Percentiles rank a stretch among this genome's conserved stretches.
These are phyloP conservation scores for Merodon equestris DNA, from an alignment of 2,888 invertebrate genomes.

Conservation along the genomic window DNA sequence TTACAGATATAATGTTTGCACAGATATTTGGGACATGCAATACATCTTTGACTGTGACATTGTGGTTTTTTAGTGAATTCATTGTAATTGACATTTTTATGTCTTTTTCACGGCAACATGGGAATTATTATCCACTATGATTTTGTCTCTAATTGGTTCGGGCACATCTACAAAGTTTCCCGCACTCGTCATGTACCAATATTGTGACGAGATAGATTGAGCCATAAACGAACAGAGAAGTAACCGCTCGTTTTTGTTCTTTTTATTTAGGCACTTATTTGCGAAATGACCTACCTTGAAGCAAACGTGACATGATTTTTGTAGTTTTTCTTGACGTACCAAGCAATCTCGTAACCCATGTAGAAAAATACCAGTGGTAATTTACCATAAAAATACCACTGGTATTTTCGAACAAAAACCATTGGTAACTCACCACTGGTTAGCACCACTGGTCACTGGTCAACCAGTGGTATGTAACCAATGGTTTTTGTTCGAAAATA, in stretches of 20 bases:
- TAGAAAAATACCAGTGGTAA: too few species aligned
- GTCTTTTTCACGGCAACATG: constrained; percentile 6
- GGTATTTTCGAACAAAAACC: too few species aligned
- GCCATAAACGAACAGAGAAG: constrained; percentile 18
- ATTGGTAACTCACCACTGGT: too few species aligned
- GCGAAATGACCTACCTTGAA: constrained; percentile 9
- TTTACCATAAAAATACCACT: too few species aligned
- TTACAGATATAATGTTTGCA: constrained; percentile 26
- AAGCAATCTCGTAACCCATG: too few species aligned
- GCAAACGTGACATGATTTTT: constrained; percentile 5
- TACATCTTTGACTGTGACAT: constrained; percentile 13
- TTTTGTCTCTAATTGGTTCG: constrained; percentile 16
- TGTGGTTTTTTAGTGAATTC: neutral
- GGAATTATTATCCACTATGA: constrained; percentile 25
- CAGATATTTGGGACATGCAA: constrained; percentile 21
- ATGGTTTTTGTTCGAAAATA: too few species aligned
- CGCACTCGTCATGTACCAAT: constrained; percentile 56
- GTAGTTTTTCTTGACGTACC: neutral
- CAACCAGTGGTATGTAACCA: too few species aligned
- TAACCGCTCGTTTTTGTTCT: neutral
- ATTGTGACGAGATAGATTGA: constrained; percentile 2
- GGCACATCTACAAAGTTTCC: constrained; percentile 14
- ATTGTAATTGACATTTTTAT: constrained; percentile 4
- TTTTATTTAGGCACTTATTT: constrained; percentile 13
- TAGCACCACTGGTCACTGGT: too few species aligned